Base-by-base conservation (phyloP, 2,113 vertebrate species). In the Glaucidium brasilianum region DNA sequence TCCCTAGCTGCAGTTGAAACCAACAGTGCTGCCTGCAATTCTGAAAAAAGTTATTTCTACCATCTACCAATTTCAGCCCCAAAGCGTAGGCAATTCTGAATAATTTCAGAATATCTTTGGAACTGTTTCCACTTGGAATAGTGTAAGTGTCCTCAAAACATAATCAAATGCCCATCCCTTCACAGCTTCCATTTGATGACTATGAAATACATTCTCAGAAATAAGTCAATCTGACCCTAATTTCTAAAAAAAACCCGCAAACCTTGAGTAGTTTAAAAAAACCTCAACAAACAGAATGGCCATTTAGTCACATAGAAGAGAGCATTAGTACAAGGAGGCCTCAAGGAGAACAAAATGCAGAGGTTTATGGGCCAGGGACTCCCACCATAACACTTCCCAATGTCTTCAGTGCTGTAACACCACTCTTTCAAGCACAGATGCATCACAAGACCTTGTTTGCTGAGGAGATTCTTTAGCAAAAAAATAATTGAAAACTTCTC, bases 361-460 rank as follows among this genome's bases (percentile, higher is more conserved):
- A 63, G n/a, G 58, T 52, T 89, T 58, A 47, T 1, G 2, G 12
- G 67, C 22, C 10, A 47, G 52, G 49, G 19, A 41, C 12, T 87
- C 30, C 23, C 52, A 73, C 27, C n/a, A 20, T 11, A 5, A 3
- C 2, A 26, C 30, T 64, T 93, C 47, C 52, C 69, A 60, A n/a
- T 1, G 8, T 11, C 12, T 45, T 53, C 23, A 21, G 15, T 37
- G 12, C 16, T 76, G 32, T 2, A 0, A 26, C 7, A 11, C 25
- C 49, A 52, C 30, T 35, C 41, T 71, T 75, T n/a, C 21, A 15
- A 71, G 53, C 22, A 35, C 58, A 64, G 15, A 19, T 50, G 23
- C 59, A 63, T 12, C 59, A 76, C 16, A 50, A 66, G 52, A 77
- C 23, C 13, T 53, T 12, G 2, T 39, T 21, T 85, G 18, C n/a